Evolutionary conservation across 2,113 vertebrate genomes (phyloP).

Genomic region (Gymnogyps californianus): DNA sequence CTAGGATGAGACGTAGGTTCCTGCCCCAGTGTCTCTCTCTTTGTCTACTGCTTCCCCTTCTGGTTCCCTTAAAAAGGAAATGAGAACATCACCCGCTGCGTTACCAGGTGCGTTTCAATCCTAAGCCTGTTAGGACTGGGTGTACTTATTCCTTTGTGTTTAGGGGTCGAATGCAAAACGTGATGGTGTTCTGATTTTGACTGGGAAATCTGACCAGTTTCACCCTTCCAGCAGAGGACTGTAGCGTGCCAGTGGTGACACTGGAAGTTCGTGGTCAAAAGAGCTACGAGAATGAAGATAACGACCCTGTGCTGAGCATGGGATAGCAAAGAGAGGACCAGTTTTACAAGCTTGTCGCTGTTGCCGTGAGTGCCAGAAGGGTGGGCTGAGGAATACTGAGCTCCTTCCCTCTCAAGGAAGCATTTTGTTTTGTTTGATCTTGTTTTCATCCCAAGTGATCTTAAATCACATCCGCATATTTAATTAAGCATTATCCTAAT

Average conservation of each 20-base stretch:
- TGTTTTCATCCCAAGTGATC: neutral
- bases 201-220: neutral
- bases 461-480: neutral
- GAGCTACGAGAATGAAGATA: neutral
- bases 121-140: neutral
- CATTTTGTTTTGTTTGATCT: neutral
- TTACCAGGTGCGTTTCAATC: neutral
- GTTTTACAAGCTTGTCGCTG: neutral
- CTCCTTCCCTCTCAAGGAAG: neutral
- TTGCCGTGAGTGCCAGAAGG: neutral
- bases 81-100: rapidly evolving
- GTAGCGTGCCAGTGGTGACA: neutral
- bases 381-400: neutral
- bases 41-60: neutral
- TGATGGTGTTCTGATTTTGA: neutral
- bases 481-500: neutral
- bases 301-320: rapidly evolving
- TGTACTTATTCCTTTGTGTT: neutral
- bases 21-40: neutral
- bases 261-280: neutral
- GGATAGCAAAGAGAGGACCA: neutral
- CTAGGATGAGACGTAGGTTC: neutral
- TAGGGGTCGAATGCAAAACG: neutral
- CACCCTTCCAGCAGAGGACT: neutral
- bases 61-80: neutral